phyloP scores from a whole-genome alignment of 2,888 invertebrate genomes.

The Tipula unca region DNA sequence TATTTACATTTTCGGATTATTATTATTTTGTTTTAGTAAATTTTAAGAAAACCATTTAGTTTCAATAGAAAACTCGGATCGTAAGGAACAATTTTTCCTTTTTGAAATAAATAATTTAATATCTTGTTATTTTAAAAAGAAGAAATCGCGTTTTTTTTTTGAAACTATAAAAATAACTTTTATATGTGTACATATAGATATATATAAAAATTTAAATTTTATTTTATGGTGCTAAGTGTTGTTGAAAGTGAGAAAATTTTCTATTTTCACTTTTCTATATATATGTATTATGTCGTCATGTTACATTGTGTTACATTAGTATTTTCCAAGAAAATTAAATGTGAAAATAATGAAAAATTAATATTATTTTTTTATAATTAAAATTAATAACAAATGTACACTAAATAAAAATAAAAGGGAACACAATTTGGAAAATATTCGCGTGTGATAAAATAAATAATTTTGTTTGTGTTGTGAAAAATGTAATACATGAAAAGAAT shows the following conservation, averaged over 20 bases:
- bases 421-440: background rate
- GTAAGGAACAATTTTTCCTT: background rate
- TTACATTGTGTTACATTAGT: background rate
- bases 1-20: background rate
- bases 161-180: conserved; percentile 8
- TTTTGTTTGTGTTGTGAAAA: background rate
- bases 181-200: background rate
- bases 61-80: background rate
- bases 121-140: background rate
- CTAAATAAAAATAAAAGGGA: background rate
- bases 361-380: background rate
- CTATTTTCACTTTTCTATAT: background rate
- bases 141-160: background rate
- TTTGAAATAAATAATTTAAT: background rate
- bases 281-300: background rate
- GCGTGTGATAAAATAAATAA: background rate
- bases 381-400: background rate
- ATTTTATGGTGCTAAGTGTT: conserved; percentile 9
- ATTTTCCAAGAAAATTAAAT: background rate
- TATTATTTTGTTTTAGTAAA: background rate
- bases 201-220: background rate
- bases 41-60: background rate
- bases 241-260: background rate
- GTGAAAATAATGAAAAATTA: background rate
- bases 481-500: background rate